A percentile compares a stretch with the other conserved stretches of the same genome.
Conservation (phyloP, 1,140 invertebrate species). For the Sycobia sp. region DNA sequence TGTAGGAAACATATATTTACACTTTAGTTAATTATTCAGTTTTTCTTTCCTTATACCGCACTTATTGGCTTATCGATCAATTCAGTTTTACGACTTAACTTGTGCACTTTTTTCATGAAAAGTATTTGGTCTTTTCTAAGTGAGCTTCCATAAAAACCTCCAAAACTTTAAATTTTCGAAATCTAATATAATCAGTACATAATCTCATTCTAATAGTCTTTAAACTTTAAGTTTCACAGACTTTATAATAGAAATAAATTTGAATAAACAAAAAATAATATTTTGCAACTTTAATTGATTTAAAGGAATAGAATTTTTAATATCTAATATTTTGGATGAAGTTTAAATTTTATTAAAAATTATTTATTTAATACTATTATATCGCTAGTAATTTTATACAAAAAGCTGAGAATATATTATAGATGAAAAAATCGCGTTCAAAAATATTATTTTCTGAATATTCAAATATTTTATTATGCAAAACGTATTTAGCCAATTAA, state of each 20-base stretch:
- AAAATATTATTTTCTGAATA: neutral
- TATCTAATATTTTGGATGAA: no score
- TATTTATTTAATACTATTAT: no score
- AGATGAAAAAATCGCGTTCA: no score
- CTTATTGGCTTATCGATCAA: slow-evolving; percentile 4
- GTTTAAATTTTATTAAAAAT: no score
- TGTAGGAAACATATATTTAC: slow-evolving; percentile 25
- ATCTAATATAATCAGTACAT: neutral
- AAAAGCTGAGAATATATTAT: no score
- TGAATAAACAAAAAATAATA: slow-evolving; percentile 8
- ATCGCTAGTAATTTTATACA: no score
- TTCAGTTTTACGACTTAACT: neutral
- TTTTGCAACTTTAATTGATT: no score
- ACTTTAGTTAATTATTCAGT: neutral
- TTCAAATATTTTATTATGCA: neutral
- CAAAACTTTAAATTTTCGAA: neutral
- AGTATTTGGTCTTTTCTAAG: slow-evolving; percentile 9
- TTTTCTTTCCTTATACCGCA: neutral
- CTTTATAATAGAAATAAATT: no score
- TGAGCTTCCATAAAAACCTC: neutral
- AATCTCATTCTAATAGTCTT: no score
- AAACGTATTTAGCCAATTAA: slow-evolving; percentile 6
- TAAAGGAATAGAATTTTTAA: no score
- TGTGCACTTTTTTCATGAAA: neutral
- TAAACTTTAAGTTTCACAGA: slow-evolving; percentile 9